A percentile compares a stretch with the other conserved stretches of the same genome.
phyloP scores from a whole-genome alignment of 2,797 vertebrate genomes.

The Bradypodion ventrale region DNA sequence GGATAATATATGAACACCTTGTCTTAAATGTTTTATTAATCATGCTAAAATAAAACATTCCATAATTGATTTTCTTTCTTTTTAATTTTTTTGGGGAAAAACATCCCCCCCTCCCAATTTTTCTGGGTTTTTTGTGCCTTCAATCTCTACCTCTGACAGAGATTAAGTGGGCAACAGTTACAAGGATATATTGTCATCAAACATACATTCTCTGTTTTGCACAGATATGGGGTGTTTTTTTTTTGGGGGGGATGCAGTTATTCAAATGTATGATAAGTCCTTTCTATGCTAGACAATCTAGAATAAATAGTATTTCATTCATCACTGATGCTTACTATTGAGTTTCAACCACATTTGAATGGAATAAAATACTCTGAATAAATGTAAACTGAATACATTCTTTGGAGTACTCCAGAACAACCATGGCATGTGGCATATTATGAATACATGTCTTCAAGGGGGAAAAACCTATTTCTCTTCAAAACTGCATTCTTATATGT shows the following conservation, averaged over 20 bases:
- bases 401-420: neutral
- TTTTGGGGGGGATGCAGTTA: neutral
- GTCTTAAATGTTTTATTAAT: too few species aligned
- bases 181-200: neutral
- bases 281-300: neutral
- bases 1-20: too few species aligned
- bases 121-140: too few species aligned
- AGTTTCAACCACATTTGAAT: neutral
- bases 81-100: too few species aligned
- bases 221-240: neutral
- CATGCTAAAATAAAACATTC: too few species aligned
- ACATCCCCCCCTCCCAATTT: too few species aligned
- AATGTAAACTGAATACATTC: too few species aligned
- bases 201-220: neutral
- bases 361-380: neutral
- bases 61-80: too few species aligned
- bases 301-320: neutral
- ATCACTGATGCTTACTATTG: neutral
- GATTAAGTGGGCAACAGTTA: neutral
- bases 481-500: neutral
- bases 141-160: too few species aligned
- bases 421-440: neutral
- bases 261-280: neutral
- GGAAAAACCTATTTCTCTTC: neutral
- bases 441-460: constrained; percentile 16